Evolutionary conservation across 35 echinoderm and acorn worm species (phyloP).

Genomic region (Eucidaris tribuloides): DNA sequence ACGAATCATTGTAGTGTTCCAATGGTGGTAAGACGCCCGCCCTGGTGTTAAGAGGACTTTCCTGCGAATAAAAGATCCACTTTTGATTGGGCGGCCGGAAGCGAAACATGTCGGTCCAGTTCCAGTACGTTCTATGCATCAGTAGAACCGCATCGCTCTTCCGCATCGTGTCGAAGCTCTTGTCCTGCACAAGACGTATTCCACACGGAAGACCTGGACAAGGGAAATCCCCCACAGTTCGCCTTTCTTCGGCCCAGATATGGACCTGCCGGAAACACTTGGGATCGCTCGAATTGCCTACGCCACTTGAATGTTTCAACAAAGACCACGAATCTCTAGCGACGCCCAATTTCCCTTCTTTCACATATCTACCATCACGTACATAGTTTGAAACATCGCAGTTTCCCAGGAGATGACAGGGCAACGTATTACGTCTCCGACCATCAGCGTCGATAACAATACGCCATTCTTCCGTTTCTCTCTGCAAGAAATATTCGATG

Average conservation of each 20-base stretch:
- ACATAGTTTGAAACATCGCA: neutral
- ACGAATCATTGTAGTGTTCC: neutral
- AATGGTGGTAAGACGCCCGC: neutral
- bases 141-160: neutral
- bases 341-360: neutral
- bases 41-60: neutral
- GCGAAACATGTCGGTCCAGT: neutral
- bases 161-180: neutral
- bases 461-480: too few relatives aligned
- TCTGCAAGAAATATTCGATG: too few relatives aligned
- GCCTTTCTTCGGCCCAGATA: neutral
- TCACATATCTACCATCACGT: neutral
- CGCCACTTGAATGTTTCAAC: neutral
- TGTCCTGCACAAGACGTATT: neutral
- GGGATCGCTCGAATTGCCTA: neutral
- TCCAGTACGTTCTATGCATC: neutral
- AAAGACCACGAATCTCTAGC: neutral
- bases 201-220: slow-evolving; percentile 8
- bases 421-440: neutral
- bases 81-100: neutral
- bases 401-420: neutral
- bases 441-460: too few relatives aligned
- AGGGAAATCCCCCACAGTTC: neutral
- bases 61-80: slow-evolving; percentile 11
- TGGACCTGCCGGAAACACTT: slow-evolving; percentile 1